phyloP scores from a whole-genome alignment of 2,797 vertebrate species.

The Anomalospiza imberbis region DNA sequence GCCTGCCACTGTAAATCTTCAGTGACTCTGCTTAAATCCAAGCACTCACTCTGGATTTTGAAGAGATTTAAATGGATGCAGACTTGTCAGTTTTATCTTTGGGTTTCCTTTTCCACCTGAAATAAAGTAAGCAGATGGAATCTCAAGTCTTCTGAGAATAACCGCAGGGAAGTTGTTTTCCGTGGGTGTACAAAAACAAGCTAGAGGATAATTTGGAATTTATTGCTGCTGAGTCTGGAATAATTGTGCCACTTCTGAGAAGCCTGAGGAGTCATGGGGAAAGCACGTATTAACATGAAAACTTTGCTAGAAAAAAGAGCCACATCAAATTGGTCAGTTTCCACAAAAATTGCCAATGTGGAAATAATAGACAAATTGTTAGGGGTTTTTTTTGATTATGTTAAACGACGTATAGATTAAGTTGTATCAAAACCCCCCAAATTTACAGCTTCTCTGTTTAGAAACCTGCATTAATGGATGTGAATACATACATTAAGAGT shows the following conservation, averaged over 20 bases:
- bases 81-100: neutral
- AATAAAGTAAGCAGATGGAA: constrained; percentile 49
- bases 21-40: neutral
- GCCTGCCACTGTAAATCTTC: neutral
- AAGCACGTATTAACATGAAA: neutral
- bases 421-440: neutral
- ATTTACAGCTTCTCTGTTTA: neutral
- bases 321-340: neutral
- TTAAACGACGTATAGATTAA: neutral
- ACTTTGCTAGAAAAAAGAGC: neutral
- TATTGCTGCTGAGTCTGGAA: constrained; percentile 31
- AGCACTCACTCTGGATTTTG: neutral
- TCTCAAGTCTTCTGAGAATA: constrained; percentile 4
- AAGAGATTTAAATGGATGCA: constrained; percentile 3
- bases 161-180: neutral
- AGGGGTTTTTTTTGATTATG: neutral
- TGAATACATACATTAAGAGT: neutral
- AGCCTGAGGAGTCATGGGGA: neutral
- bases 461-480: neutral
- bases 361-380: neutral
- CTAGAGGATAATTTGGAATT: constrained; percentile 39
- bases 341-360: neutral
- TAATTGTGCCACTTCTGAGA: constrained; percentile 5
- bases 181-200: constrained; percentile 8
- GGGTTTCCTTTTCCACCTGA: neutral